phyloP scores from a whole-genome alignment of 1,140 invertebrate genomes.

The Arion vulgaris region DNA sequence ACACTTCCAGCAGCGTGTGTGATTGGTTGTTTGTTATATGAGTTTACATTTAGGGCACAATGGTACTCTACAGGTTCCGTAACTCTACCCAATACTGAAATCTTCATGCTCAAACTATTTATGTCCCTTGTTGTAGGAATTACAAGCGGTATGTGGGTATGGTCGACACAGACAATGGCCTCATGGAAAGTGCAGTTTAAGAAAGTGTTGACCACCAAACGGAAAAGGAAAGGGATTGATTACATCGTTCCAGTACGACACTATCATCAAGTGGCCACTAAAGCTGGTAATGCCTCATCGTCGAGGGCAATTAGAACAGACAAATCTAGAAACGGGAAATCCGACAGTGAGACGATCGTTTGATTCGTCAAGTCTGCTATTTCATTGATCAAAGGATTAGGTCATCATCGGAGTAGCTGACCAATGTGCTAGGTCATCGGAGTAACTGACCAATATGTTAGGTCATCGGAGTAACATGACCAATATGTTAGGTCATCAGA shows the following conservation, averaged over 20 bases:
- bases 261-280: slow-evolving; percentile 61
- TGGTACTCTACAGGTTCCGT: slow-evolving; percentile 62
- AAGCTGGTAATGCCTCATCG: slow-evolving; percentile 39
- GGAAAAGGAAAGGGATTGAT: slow-evolving; percentile 56
- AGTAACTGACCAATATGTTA: too few relatives aligned
- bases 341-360: slow-evolving; percentile 70
- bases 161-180: slow-evolving; percentile 93
- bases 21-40: slow-evolving; percentile 77
- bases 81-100: slow-evolving; percentile 73
- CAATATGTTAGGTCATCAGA: too few relatives aligned
- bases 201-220: slow-evolving; percentile 1
- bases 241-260: slow-evolving; percentile 61
- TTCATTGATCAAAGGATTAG: too few relatives aligned
- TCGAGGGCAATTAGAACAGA: slow-evolving; percentile 62
- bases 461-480: too few relatives aligned
- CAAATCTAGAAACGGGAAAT: slow-evolving; percentile 67
- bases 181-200: slow-evolving; percentile 88
- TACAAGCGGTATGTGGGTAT: slow-evolving; percentile 96
- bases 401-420: too few relatives aligned
- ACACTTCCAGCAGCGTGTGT: slow-evolving; percentile 76
- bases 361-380: slow-evolving; percentile 41
- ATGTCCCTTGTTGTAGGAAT: slow-evolving; percentile 96
- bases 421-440: too few relatives aligned
- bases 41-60: slow-evolving; percentile 77
- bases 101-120: slow-evolving; percentile 95